Base-by-base conservation (phyloP, 2,113 vertebrate genomes). In the Tapirus terrestris region DNA sequence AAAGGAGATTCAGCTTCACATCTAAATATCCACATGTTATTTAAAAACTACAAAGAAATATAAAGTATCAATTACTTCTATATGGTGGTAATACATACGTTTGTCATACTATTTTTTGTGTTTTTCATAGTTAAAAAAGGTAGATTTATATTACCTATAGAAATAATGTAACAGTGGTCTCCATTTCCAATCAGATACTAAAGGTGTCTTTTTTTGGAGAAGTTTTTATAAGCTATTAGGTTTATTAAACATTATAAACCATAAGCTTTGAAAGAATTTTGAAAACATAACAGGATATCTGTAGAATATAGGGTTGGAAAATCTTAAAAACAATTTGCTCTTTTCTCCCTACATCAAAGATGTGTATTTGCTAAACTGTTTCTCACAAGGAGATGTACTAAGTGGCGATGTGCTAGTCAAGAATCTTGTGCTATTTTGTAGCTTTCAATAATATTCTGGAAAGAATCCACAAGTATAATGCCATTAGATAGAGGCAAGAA, bases 231-330 rank as follows among this genome's bases (percentile, higher is more conserved):
- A 94, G 67, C 70, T 81, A 58, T 39, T 70, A 39, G 51, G 45
- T 63, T 96, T 96, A 84, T 8, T 68, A 85, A 48, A 39, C 23
- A 58, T 58, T 39, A 83, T 33, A 92, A 79, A 95, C 61, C 45
- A 11, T 68, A 61, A 87, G 53, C 36, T 92, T 87, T 70, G 65
- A 82, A 61, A 85, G n/a, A 84, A 93, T 65, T 97, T 67, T 96
- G 82, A 82, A 97, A 89, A 65, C 8, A 29, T 36, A 48, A 33
- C 10, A 14, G 48, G 48, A 11, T 48, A 82, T 79, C 68, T 92
- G 39, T 70, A 85, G 53, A 86, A 75, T 2, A 45, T 0, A 43
- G n/a, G 21, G 43, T 25, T 60, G 58, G 33, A 91, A 92, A 96
- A 82, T 82, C 83, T 91, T 75, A 39, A 91, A 89, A 53, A 67